Conservation (phyloP, 2,113 vertebrate genomes). For the Saiga tatarica region DNA sequence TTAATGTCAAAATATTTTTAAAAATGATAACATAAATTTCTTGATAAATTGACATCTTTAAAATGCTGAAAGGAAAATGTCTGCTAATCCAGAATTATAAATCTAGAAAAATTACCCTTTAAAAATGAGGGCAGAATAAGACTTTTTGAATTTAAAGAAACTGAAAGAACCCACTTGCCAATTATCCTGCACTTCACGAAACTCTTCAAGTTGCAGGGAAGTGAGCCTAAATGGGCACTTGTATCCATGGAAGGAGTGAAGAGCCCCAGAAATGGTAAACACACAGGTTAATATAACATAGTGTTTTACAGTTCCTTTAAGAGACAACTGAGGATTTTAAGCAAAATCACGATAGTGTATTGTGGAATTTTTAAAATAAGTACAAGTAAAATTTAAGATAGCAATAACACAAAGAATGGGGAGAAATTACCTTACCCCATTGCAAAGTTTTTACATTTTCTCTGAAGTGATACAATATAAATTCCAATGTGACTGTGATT, state of each 20-base stretch:
- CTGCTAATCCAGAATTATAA: background rate
- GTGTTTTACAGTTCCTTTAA: background rate
- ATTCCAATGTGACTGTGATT: background rate
- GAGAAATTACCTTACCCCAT: background rate
- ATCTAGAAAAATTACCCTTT: background rate
- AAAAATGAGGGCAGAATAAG: background rate
- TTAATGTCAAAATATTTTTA: background rate
- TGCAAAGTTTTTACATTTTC: background rate
- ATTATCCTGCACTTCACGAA: background rate
- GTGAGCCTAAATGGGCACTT: background rate
- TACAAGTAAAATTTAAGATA: background rate
- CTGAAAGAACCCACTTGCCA: background rate
- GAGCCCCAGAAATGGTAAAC: background rate
- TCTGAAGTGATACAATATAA: background rate
- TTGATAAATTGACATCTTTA: background rate
- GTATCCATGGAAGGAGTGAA: background rate
- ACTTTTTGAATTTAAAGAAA: rapidly evolving
- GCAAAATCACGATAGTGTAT: background rate
- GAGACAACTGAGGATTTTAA: background rate
- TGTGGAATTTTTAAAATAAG: background rate
- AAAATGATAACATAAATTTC: background rate
- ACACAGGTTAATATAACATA: background rate
- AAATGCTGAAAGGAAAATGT: background rate
- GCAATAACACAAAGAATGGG: background rate
- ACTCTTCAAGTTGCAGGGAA: background rate